Evolutionary conservation across 1,140 invertebrate species (phyloP).

Genomic region (Parasteatoda tepidariorum): DNA sequence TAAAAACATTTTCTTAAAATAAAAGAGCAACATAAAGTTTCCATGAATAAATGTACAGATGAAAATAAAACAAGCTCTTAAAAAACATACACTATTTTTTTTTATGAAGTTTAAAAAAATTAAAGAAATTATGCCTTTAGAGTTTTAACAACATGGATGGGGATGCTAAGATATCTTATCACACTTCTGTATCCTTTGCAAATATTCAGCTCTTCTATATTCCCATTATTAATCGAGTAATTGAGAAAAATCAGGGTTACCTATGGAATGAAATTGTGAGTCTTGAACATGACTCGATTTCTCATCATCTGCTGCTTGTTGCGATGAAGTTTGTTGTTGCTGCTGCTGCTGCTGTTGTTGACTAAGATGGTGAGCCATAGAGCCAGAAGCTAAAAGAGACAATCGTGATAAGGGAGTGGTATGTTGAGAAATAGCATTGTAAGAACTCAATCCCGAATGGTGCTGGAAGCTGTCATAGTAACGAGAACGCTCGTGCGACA

Average conservation of each 20-base stretch:
- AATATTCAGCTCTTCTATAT: not conserved
- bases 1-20: slow-evolving; percentile 54
- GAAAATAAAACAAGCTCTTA: slow-evolving; percentile 61
- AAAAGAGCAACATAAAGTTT: slow-evolving; percentile 60
- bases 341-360: slow-evolving; percentile 33
- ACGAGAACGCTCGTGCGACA: slow-evolving; percentile 47
- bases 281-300: slow-evolving; percentile 50
- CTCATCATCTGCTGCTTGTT: not conserved
- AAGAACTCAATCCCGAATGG: slow-evolving; percentile 53
- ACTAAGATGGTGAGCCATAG: slow-evolving; percentile 44
- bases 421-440: slow-evolving; percentile 58
- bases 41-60: slow-evolving; percentile 59
- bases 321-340: not conserved
- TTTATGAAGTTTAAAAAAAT: slow-evolving; percentile 19
- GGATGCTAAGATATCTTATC: slow-evolving; percentile 60
- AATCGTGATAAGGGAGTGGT: slow-evolving; percentile 58
- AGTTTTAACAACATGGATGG: slow-evolving; percentile 35
- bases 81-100: slow-evolving; percentile 57
- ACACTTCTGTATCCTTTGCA: slow-evolving; percentile 27
- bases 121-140: slow-evolving; percentile 29
- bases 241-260: slow-evolving; percentile 62
- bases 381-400: slow-evolving; percentile 57
- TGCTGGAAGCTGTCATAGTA: slow-evolving; percentile 60
- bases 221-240: slow-evolving; percentile 52
- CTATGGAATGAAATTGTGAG: slow-evolving; percentile 59